A percentile compares a stretch with the other conserved stretches of the same genome.
Conservation (phyloP, 2,888 invertebrate genomes). For the Hirtodrosophila histrioides region DNA sequence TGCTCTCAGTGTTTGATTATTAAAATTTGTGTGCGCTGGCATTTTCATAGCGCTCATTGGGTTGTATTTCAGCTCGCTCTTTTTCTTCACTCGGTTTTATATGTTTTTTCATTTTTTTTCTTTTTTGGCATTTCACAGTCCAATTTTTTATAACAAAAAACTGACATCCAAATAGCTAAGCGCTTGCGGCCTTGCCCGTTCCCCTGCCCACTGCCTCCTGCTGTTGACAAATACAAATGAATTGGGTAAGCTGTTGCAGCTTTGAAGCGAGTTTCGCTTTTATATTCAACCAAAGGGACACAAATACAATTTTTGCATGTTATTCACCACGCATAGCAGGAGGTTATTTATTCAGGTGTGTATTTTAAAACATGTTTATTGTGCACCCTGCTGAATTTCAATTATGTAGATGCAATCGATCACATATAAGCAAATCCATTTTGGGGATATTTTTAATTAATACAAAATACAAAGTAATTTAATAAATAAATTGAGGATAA, state of each 20-base stretch:
- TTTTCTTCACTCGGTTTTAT: conserved; percentile 1
- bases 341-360: conserved; percentile 20
- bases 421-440: conserved; percentile 33
- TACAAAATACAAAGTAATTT: neutral
- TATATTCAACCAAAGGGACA: conserved; percentile 30
- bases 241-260: conserved; percentile 27
- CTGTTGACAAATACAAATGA: conserved; percentile 50
- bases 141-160: conserved; percentile 39
- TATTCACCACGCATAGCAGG: conserved; percentile 8
- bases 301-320: conserved; percentile 17
- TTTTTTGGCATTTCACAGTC: conserved; percentile 34
- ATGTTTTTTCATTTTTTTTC: conserved; percentile 1
- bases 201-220: conserved; percentile 4
- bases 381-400: conserved; percentile 7
- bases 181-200: conserved; percentile 29
- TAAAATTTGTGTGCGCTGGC: conserved; percentile 72
- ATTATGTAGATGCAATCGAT: conserved; percentile 18
- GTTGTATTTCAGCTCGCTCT: conserved; percentile 49
- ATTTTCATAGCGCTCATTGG: conserved; percentile 72
- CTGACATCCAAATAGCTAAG: conserved; percentile 52
- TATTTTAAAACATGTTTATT: conserved; percentile 24
- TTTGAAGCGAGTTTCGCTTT: conserved; percentile 26
- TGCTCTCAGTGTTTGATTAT: conserved; percentile 66
- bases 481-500: neutral
- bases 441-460: conserved; percentile 7